Evolutionary conservation across 2,797 vertebrate species (phyloP), one percentile per base, ranked within the genome.

Genomic region (Malacoraja senta): DNA sequence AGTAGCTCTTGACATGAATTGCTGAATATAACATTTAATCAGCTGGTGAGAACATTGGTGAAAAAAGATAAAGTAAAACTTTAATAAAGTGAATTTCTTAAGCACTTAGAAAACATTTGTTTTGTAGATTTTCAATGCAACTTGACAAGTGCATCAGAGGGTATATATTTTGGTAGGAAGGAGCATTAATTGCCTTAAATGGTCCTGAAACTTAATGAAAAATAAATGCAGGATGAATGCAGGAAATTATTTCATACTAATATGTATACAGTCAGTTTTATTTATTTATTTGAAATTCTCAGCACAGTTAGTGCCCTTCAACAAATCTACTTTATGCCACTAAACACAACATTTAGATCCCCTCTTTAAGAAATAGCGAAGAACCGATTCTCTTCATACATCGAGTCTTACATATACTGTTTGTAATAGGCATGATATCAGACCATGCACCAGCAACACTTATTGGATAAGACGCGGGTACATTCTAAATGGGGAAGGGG

Each of bases 401-500:
- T 6, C 68, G 32, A 24, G 61, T 68, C 61, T 35, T 15, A 88
- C 84, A 88, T n/a, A 88, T 61, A 91, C 90, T 91, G 21, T 91
- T 91, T 71, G 38, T 91, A 74, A 91, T 74, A 29, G 19, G 35
- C 72, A 71, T 91, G 90, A 74, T 91, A 91, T 53, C 90, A 91
- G 65, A 91, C 68, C 63, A 44, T 72, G 44, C 21, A 91, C 65
- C 35, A 74, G 90, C 38, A 91, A 91, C 71, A 74, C 68, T 74
- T 74, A 91, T 38, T 91, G 90, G 90, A 74, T 71, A 91, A 53
- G 68, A 74, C 19, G 94, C 93, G 95, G 95, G 95, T 95, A 94
- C 71, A 74, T 90, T 71, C 93, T 81, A 94, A 93, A 93, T 74
- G 65, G 71, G 95, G 94, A 96, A 95, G 95, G 94, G 95, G 96